Evolutionary conservation across 2,113 vertebrate genomes (phyloP).

Genomic region (Muscicapa adusta): DNA sequence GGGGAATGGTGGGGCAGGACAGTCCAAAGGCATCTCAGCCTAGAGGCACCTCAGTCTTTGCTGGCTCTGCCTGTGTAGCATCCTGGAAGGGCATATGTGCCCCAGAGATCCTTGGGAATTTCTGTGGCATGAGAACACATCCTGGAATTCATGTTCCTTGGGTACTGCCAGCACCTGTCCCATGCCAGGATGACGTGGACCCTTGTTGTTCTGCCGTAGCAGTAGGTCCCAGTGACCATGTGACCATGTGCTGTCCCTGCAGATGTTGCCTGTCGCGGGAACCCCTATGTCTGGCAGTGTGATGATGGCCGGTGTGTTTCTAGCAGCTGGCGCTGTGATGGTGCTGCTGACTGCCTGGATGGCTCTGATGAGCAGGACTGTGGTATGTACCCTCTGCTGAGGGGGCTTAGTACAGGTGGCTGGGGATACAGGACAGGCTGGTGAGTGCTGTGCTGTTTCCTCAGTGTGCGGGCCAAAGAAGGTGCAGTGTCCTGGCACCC

Average conservation of each 20-base stretch:
- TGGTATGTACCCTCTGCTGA: constrained; percentile 46
- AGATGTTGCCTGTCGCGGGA: constrained; percentile 57
- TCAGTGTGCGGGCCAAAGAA: constrained; percentile 72
- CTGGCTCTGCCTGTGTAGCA: neutral
- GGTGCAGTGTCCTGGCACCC: constrained; percentile 73
- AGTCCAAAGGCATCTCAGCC: neutral
- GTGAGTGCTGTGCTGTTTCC: neutral
- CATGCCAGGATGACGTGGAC: rapidly evolving
- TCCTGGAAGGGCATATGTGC: neutral
- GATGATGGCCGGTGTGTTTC: constrained; percentile 82
- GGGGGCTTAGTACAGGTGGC: rapidly evolving
- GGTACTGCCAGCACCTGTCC: neutral
- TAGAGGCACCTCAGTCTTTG: neutral
- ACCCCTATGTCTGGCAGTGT: constrained; percentile 80
- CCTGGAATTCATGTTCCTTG: neutral
- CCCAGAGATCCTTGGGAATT: neutral
- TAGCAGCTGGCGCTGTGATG: constrained; percentile 80
- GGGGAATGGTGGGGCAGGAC: no score
- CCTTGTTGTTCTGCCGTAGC: rapidly evolving
- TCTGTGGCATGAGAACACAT: neutral
- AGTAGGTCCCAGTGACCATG: neutral
- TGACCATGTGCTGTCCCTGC: neutral
- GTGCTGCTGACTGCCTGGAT: constrained; percentile 82
- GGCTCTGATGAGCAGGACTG: constrained; percentile 88
- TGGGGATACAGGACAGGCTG: neutral